Evolutionary conservation across 1,140 invertebrate species (phyloP).

Genomic region (Cepaea nemoralis): DNA sequence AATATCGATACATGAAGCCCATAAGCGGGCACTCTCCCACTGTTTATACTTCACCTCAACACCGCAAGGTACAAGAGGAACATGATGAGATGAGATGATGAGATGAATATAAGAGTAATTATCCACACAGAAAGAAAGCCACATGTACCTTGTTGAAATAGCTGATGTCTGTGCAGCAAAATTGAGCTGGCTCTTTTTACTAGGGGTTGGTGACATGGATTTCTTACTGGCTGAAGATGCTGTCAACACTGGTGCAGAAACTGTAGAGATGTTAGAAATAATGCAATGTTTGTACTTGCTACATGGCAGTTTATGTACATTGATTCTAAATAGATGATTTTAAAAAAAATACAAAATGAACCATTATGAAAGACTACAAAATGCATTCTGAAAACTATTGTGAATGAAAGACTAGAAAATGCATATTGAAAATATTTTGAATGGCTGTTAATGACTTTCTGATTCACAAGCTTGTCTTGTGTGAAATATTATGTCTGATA

Average conservation of each 20-base stretch:
- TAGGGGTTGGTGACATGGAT: conserved; percentile 18
- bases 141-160: background rate
- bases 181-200: background rate
- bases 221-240: background rate
- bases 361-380: too few species aligned
- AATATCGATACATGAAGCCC: background rate
- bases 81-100: background rate
- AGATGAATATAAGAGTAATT: too few species aligned
- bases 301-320: background rate
- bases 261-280: background rate
- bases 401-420: too few species aligned
- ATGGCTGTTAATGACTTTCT: too few species aligned
- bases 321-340: background rate
- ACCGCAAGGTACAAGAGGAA: background rate
- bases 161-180: background rate
- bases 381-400: too few species aligned
- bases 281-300: too few species aligned
- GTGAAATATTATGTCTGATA: too few species aligned
- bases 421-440: too few species aligned
- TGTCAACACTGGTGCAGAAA: background rate
- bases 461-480: too few species aligned
- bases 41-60: too few species aligned
- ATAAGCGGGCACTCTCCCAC: too few species aligned
- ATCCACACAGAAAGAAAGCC: background rate
- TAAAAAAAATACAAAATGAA: background rate